Conservation (phyloP, 2,797 vertebrate species). For the Lithobates sylvaticus region DNA sequence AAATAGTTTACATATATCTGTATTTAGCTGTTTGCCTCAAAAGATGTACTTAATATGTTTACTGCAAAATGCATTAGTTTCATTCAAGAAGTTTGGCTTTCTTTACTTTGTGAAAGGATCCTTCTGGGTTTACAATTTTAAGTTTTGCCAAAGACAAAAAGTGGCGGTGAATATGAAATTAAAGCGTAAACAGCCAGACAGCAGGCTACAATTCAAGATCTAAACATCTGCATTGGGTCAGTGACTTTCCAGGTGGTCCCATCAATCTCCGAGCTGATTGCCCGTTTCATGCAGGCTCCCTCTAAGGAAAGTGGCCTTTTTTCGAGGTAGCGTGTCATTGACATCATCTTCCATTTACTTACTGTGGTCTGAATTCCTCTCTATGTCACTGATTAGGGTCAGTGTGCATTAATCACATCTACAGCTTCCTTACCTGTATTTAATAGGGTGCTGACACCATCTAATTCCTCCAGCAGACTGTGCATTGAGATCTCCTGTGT, state of each 20-base stretch:
- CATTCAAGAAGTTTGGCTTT: no score
- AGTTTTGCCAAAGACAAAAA: neutral
- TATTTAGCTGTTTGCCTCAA: no score
- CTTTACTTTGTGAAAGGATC: no score
- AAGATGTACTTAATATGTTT: no score
- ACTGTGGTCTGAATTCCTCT: neutral
- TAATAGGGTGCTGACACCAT: neutral
- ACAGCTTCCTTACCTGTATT: slow-evolving; percentile 20
- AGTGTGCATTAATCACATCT: slow-evolving; percentile 18
- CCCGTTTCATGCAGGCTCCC: slow-evolving; percentile 17
- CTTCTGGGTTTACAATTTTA: neutral
- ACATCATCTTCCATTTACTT: slow-evolving; percentile 22
- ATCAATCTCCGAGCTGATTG: slow-evolving; percentile 35
- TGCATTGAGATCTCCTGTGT: neutral
- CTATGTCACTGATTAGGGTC: slow-evolving; percentile 27
- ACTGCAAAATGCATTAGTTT: no score
- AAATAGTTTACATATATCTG: no score
- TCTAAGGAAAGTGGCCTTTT: slow-evolving; percentile 31
- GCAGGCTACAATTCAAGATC: slow-evolving; percentile 34
- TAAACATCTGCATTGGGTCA: slow-evolving; percentile 56
- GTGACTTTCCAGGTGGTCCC: slow-evolving; percentile 49
- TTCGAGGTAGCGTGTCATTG: slow-evolving; percentile 16
- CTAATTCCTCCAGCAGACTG: neutral
- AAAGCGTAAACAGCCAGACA: slow-evolving; percentile 40
- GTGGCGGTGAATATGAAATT: slow-evolving; percentile 30